Conservation (phyloP, 2,113 vertebrate species). For the Ophiodon elongatus region DNA sequence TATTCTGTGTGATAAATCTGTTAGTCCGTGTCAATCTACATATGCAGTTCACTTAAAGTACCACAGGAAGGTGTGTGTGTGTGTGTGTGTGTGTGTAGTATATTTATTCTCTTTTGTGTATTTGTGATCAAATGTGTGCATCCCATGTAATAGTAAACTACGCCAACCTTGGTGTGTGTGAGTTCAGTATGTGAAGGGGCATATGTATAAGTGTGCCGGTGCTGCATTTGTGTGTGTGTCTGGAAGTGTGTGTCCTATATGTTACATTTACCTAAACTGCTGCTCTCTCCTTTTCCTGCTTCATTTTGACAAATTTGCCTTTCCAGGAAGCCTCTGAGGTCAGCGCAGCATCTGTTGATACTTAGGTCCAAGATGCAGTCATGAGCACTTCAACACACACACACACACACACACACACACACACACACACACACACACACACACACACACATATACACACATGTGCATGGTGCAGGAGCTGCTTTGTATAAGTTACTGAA, state of each 20-base stretch:
- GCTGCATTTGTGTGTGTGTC: constrained; percentile 6
- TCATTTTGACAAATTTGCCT: constrained; percentile 94
- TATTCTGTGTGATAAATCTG: neutral
- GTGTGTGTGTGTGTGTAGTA: neutral
- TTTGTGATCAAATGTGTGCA: constrained; percentile 36
- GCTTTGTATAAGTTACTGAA: constrained; percentile 87
- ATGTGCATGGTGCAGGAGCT: constrained; percentile 72
- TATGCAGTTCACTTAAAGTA: neutral
- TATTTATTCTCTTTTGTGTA: neutral
- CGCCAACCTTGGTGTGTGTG: constrained; percentile 15
- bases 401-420: constrained; percentile 26
- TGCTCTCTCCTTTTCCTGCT: constrained; percentile 83
- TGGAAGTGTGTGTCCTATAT: constrained; percentile 60
- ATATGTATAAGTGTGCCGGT: constrained; percentile 9
- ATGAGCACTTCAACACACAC: constrained; percentile 9
- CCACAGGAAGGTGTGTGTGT: neutral
- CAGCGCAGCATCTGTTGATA: constrained; percentile 93
- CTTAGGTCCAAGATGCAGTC: constrained; percentile 87
- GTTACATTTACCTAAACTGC: constrained; percentile 88
- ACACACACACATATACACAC: constrained; percentile 40
- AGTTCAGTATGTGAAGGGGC: constrained; percentile 11
- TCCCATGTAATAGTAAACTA: constrained; percentile 38
- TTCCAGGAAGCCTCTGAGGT: constrained; percentile 96
- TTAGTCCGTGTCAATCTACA: neutral
- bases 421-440: constrained; percentile 23